Evolutionary conservation across 2,113 vertebrate species (phyloP).

Genomic region (Rousettus leschenaultii): DNA sequence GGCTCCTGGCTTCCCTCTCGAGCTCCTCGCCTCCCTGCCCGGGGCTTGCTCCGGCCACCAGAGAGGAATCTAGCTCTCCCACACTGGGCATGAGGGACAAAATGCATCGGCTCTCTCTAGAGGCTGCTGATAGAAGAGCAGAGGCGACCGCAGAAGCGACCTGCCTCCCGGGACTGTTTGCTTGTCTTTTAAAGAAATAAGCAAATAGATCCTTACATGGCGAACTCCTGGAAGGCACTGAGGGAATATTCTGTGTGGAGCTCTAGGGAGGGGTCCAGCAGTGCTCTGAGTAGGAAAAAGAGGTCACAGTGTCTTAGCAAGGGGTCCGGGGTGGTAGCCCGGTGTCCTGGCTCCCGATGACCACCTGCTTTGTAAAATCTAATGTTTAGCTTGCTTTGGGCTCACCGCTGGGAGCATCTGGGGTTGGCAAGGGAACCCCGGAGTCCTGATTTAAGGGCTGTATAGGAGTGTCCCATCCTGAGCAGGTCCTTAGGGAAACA

Average conservation of each 20-base stretch:
- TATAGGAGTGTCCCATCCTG: fast-evolving
- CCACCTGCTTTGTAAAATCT: neutral
- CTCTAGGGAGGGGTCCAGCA: neutral
- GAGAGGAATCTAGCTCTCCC: neutral
- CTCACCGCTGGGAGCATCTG: neutral
- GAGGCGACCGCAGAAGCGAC: neutral
- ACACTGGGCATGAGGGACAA: fast-evolving
- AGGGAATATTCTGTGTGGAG: neutral
- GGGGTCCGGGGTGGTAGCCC: neutral
- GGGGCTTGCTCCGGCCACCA: neutral
- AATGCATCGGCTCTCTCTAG: neutral
- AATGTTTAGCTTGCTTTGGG: neutral
- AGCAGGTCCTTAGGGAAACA: neutral
- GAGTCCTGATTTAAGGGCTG: neutral
- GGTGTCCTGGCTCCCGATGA: neutral
- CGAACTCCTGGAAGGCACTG: fast-evolving
- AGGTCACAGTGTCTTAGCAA: fast-evolving
- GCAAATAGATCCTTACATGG: neutral
- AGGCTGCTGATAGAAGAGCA: neutral
- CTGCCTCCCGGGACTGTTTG: neutral
- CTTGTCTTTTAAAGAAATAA: neutral
- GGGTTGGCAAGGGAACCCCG: neutral
- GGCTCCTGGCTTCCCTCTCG: neutral
- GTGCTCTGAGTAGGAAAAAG: fast-evolving
- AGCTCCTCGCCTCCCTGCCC: neutral